Evolutionary conservation across 2,888 invertebrate genomes (phyloP).

Genomic region (Cheilosia variabilis): DNA sequence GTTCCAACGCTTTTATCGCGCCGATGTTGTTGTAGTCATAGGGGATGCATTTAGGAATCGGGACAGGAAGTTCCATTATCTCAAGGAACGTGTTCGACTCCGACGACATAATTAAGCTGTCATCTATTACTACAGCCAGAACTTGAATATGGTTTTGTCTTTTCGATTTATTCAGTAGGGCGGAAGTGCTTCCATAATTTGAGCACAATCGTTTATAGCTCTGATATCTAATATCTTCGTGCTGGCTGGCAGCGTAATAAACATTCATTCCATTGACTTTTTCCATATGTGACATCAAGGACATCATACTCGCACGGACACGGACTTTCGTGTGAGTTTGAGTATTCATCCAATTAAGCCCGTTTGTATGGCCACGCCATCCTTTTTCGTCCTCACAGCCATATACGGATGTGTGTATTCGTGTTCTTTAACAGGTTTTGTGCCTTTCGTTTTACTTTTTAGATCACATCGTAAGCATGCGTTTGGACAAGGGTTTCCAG

Average conservation of each 20-base stretch:
- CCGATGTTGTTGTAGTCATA: constrained; percentile 21
- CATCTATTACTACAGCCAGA: constrained; percentile 21
- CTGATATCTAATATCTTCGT: constrained; percentile 39
- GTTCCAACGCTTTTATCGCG: constrained; percentile 31
- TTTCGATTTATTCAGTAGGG: constrained; percentile 29
- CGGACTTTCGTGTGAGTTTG: constrained; percentile 27
- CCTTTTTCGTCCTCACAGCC: not conserved
- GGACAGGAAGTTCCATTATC: constrained; percentile 7
- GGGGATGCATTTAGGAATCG: constrained; percentile 44
- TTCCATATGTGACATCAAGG: constrained; percentile 12
- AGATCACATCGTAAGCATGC: constrained; percentile 35
- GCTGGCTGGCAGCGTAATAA: constrained; percentile 44
- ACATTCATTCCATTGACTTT: constrained; percentile 45
- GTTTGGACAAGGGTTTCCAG: constrained; percentile 17
- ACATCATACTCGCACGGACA: constrained; percentile 7
- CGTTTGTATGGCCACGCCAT: not conserved
- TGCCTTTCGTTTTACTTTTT: constrained; percentile 21
- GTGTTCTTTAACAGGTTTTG: constrained; percentile 14
- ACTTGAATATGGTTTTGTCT: constrained; percentile 27
- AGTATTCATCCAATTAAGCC: constrained; percentile 45
- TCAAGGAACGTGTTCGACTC: constrained; percentile 27
- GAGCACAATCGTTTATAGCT: constrained; percentile 42
- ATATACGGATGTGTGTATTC: not conserved
- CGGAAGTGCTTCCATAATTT: constrained; percentile 37
- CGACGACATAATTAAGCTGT: constrained; percentile 36